Evolutionary conservation across 2,113 vertebrate species (phyloP).

Genomic region (Siphamia tubifer): DNA sequence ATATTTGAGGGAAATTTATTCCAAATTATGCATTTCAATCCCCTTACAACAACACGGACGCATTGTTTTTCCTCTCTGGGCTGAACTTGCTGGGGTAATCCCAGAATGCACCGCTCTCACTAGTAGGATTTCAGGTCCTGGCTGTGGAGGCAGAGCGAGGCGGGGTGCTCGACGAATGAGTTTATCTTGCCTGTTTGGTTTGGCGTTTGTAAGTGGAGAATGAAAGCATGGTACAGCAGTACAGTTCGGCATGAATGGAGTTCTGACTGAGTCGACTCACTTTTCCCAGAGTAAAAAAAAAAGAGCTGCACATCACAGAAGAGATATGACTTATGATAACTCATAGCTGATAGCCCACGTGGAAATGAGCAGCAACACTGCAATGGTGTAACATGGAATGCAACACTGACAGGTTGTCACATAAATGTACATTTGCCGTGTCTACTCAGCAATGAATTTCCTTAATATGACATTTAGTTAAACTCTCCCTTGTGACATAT

Average conservation of each 20-base stretch:
- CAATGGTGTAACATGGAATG: conserved; percentile 9
- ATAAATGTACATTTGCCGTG: conserved; percentile 42
- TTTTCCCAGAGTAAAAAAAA: conserved; percentile 45
- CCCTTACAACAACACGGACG: conserved; percentile 30
- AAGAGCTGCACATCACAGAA: conserved; percentile 41
- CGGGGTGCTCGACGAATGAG: conserved; percentile 42
- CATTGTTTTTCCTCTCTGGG: conserved; percentile 55
- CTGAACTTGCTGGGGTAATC: conserved; percentile 45
- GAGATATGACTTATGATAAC: conserved; percentile 44
- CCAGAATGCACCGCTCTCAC: conserved; percentile 61
- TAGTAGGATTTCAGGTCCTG: not conserved
- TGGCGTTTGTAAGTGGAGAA: conserved; percentile 51
- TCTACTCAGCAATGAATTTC: conserved; percentile 41
- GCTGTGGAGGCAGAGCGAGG: conserved; percentile 22
- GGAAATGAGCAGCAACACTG: conserved; percentile 38
- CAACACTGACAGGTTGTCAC: conserved; percentile 47
- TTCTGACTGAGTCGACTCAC: conserved; percentile 40
- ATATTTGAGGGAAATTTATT: conserved; percentile 34
- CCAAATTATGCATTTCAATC: conserved; percentile 48
- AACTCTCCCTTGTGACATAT: conserved; percentile 41
- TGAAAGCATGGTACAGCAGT: conserved; percentile 29
- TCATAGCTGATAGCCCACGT: conserved; percentile 42
- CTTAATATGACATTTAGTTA: conserved; percentile 50
- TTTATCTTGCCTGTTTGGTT: conserved; percentile 75
- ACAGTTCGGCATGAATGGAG: conserved; percentile 53